These are phyloP conservation scores for Myanophis thanlyinensis DNA, from an alignment of 2,113 vertebrate genomes.

Conservation along the genomic window DNA sequence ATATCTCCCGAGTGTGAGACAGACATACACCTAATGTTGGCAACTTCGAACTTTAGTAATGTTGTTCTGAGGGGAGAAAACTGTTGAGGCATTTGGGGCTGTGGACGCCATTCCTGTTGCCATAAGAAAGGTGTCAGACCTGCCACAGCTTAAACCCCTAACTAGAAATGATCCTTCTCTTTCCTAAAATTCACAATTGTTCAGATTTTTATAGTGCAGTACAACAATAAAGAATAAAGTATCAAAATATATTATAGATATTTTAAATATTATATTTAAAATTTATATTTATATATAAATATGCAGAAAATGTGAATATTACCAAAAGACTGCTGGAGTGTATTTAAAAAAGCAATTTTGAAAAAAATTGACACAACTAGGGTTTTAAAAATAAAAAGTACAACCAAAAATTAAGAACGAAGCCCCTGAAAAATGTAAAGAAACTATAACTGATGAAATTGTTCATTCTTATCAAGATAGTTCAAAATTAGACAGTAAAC, in stretches of 20 bases:
- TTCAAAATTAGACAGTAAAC: background rate
- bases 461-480: background rate
- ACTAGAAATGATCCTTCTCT: background rate
- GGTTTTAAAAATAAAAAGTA: background rate
- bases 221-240: background rate
- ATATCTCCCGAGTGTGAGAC: no score
- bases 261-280: background rate
- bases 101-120: no score
- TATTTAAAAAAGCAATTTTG: background rate
- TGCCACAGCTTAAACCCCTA: background rate
- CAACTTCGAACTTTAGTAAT: no score
- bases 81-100: no score
- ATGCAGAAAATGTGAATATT: background rate
- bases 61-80: no score
- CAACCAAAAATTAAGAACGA: background rate
- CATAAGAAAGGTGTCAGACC: no score
- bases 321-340: background rate
- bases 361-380: background rate
- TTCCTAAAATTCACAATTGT: background rate
- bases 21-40: no score
- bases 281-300: no score
- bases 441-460: background rate
- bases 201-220: background rate
- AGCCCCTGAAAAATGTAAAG: background rate
- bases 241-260: background rate